Percentiles rank a stretch among this genome's conserved stretches.
These are phyloP conservation scores for Linepithema humile DNA, from an alignment of 1,140 invertebrate species.

Conservation along the genomic window DNA sequence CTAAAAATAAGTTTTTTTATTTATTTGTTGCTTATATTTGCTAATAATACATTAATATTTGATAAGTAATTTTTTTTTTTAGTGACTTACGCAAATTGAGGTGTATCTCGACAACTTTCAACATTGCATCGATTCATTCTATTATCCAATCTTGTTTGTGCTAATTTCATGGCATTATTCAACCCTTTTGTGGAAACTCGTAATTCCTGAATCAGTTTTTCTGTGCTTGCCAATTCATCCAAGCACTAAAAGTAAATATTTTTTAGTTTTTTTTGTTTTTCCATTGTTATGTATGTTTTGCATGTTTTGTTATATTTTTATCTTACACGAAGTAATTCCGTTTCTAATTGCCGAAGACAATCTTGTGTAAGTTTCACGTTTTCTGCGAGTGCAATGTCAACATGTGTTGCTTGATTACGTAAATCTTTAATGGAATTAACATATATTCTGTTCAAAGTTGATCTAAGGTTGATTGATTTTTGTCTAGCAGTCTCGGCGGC, in stretches of 20 bases:
- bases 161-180: conserved; percentile 90
- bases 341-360: conserved; percentile 87
- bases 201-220: conserved; percentile 87
- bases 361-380: conserved; percentile 89
- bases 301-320: neutral
- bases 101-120: conserved; percentile 89
- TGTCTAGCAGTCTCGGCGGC: conserved; percentile 87
- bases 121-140: conserved; percentile 87
- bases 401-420: conserved; percentile 89
- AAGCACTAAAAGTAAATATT: conserved; percentile 83
- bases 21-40: neutral
- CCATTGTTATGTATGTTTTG: neutral
- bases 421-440: conserved; percentile 88
- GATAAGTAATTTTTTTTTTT: neutral
- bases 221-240: conserved; percentile 88
- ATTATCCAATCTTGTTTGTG: conserved; percentile 91
- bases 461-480: conserved; percentile 87
- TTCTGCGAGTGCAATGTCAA: conserved; percentile 88
- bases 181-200: conserved; percentile 87
- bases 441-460: conserved; percentile 87
- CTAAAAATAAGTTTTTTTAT: conserved; percentile 70
- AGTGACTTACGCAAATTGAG: conserved; percentile 86
- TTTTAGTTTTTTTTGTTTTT: neutral
- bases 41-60: conserved; percentile 7
- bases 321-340: conserved; percentile 86